Percentiles rank a stretch among this genome's conserved stretches.
phyloP scores from a whole-genome alignment of 2,113 vertebrate species.

The Equus quagga region DNA sequence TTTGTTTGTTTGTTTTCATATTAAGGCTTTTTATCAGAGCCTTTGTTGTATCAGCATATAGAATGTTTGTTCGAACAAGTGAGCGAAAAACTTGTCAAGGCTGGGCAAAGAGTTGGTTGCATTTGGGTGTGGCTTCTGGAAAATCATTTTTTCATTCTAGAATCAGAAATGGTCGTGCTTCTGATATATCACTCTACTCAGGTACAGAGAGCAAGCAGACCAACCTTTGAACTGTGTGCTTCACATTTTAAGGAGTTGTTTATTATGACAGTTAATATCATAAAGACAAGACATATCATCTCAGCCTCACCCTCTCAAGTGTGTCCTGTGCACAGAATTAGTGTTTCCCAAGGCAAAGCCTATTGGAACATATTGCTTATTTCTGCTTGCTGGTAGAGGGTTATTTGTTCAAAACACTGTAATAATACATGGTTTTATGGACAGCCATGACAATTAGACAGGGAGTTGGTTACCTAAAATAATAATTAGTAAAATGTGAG shows the following conservation, averaged over 20 bases:
- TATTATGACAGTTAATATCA: neutral
- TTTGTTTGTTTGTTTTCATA: constrained; percentile 32
- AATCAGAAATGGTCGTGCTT: neutral
- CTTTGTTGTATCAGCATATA: neutral
- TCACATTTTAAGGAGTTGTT: constrained; percentile 13
- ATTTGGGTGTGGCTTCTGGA: neutral
- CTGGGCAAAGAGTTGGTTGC: neutral
- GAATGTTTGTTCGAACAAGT: neutral
- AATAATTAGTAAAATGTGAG: constrained; percentile 5
- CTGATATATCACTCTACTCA: neutral
- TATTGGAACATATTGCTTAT: neutral
- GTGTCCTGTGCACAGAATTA: neutral
- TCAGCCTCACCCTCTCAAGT: neutral
- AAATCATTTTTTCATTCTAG: neutral
- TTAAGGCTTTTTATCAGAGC: neutral
- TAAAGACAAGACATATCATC: neutral
- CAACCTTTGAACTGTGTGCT: neutral
- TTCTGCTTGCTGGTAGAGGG: neutral
- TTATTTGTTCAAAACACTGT: neutral
- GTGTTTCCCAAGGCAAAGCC: neutral
- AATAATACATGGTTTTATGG: neutral
- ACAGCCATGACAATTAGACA: neutral
- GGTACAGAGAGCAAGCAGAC: neutral
- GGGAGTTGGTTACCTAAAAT: neutral
- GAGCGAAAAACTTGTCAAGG: neutral